A percentile compares a stretch with the other conserved stretches of the same genome.
phyloP scores from a whole-genome alignment of 2,113 vertebrate genomes.

The Heterotis niloticus region DNA sequence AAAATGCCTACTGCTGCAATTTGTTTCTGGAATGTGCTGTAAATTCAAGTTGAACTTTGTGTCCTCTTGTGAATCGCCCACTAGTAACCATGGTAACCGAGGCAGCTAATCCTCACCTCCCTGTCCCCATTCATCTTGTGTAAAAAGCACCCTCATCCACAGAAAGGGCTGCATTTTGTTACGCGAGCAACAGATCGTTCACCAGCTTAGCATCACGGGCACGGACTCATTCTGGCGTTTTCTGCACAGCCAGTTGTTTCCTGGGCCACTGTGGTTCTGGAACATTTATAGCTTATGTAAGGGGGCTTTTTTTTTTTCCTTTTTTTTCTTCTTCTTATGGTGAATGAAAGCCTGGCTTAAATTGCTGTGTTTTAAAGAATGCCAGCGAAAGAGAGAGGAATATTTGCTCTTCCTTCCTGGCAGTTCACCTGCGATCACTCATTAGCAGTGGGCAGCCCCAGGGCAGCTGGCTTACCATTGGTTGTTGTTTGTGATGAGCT shows the following conservation, averaged over 20 bases:
- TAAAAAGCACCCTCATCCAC: slow-evolving; percentile 3
- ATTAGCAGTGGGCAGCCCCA: slow-evolving; percentile 24
- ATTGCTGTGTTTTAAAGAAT: too few species aligned
- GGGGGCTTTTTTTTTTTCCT: too few species aligned
- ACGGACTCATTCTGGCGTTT: neutral
- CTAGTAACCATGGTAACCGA: slow-evolving; percentile 57
- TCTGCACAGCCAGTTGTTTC: neutral
- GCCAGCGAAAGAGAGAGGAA: neutral
- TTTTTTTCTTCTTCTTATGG: slow-evolving; percentile 17
- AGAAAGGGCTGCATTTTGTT: neutral
- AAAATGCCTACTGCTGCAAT: neutral
- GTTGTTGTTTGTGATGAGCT: neutral
- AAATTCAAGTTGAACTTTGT: neutral
- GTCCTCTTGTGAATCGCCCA: slow-evolving; percentile 14
- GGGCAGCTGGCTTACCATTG: too few species aligned
- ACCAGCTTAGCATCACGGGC: neutral
- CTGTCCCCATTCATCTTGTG: slow-evolving; percentile 9
- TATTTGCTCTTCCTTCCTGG: slow-evolving; percentile 15
- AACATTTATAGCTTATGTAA: slow-evolving; percentile 40
- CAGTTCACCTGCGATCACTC: slow-evolving; percentile 14
- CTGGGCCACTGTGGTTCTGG: slow-evolving; percentile 23
- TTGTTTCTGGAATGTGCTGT: neutral
- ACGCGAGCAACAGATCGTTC: neutral
- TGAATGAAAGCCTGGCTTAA: slow-evolving; percentile 10
- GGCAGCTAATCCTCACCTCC: neutral